Conservation (phyloP, 2,888 invertebrate genomes). For the Drosophila imparisetae region DNA sequence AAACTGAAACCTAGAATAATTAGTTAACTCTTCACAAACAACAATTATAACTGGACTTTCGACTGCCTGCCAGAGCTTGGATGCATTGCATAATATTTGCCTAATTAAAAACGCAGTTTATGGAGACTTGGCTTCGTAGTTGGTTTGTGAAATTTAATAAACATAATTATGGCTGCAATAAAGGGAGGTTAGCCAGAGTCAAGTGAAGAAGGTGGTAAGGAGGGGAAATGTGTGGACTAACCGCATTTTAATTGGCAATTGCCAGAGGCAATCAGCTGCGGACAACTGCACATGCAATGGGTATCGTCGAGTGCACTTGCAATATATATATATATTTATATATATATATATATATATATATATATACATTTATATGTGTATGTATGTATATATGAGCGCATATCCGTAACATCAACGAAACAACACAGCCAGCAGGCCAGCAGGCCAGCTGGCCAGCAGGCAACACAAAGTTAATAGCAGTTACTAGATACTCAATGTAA, state of each 20-base stretch:
- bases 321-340: background rate
- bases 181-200: slow-evolving; percentile 12
- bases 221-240: slow-evolving; percentile 26
- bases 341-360: background rate
- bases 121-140: slow-evolving; percentile 2
- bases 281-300: slow-evolving; percentile 14
- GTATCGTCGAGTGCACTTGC: slow-evolving; percentile 10
- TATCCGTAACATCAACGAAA: background rate
- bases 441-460: background rate
- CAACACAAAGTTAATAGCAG: slow-evolving; percentile 2
- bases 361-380: background rate
- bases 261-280: slow-evolving; percentile 48
- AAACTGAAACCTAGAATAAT: background rate
- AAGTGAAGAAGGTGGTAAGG: slow-evolving; percentile 2
- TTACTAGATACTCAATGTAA: slow-evolving; percentile 6
- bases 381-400: background rate
- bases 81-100: slow-evolving; percentile 21
- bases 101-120: slow-evolving; percentile 25
- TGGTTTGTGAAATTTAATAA: slow-evolving; percentile 38
- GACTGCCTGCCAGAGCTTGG: background rate
- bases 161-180: slow-evolving; percentile 41
- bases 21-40: background rate
- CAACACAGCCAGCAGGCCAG: background rate
- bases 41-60: background rate
- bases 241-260: slow-evolving; percentile 58